A percentile compares a stretch with the other conserved stretches of the same genome.
These are phyloP conservation scores for Caenorhabditis remanei DNA, from an alignment of 1,140 invertebrate species.

Conservation along the genomic window DNA sequence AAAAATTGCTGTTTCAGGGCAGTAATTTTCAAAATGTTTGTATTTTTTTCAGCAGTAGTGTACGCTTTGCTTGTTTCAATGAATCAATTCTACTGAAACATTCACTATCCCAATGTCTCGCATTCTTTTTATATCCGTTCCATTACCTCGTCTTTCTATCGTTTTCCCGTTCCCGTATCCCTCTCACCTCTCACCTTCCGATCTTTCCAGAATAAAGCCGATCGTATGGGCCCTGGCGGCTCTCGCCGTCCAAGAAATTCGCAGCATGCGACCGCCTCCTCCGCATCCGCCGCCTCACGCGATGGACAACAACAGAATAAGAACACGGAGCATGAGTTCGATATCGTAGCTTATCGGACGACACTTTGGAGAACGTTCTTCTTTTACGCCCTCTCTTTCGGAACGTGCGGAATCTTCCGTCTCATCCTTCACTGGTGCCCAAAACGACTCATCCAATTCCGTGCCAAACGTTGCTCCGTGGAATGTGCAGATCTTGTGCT, in stretches of 20 bases:
- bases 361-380: conserved; percentile 44
- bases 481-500: conserved; percentile 72
- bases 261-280: conserved; percentile 37
- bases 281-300: conserved; percentile 35
- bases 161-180: not conserved
- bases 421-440: conserved; percentile 73
- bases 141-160: not conserved
- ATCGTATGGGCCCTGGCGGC: conserved; percentile 55
- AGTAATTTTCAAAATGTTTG: too few relatives aligned
- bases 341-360: conserved; percentile 26
- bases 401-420: conserved; percentile 71
- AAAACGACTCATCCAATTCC: conserved; percentile 68
- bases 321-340: conserved; percentile 8
- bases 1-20: too few relatives aligned
- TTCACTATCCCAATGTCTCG: too few relatives aligned
- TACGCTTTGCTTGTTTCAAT: too few relatives aligned
- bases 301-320: not conserved
- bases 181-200: not conserved
- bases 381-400: conserved; percentile 57
- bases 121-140: not conserved
- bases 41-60: too few relatives aligned
- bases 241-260: conserved; percentile 56
- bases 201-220: conserved; percentile 21
- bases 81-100: too few relatives aligned
- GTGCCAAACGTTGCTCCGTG: conserved; percentile 65